phyloP scores from a whole-genome alignment of 1,140 invertebrate species.

The Adelges cooleyi region DNA sequence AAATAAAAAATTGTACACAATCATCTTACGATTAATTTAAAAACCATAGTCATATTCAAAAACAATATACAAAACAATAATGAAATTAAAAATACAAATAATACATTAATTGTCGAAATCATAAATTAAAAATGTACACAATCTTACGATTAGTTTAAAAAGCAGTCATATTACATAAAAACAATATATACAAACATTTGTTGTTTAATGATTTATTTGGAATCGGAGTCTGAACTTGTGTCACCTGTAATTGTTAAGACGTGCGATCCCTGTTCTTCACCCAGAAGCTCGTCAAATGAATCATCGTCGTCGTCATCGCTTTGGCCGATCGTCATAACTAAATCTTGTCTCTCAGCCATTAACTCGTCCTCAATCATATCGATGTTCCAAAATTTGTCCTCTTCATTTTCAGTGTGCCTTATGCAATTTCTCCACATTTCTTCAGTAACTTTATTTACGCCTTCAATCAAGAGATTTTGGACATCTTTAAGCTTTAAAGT shows the following conservation, averaged over 20 bases:
- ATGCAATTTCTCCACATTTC: no score
- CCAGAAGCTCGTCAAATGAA: neutral
- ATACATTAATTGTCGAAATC: neutral
- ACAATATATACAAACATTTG: neutral
- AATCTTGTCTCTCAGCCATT: no score
- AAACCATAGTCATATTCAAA: neutral
- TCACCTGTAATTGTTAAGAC: neutral
- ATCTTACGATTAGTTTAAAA: no score
- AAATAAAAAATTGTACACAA: neutral
- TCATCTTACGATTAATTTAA: neutral
- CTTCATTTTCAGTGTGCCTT: no score
- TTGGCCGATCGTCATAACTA: neutral
- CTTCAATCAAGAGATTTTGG: conserved; percentile 3
- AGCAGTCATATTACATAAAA: no score
- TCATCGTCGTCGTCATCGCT: neutral
- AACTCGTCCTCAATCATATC: no score
- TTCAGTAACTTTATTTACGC: no score
- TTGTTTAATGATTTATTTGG: neutral
- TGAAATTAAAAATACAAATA: neutral
- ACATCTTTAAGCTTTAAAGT: neutral
- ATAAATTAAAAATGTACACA: neutral
- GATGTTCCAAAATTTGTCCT: no score
- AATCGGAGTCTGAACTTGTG: neutral
- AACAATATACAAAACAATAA: neutral
- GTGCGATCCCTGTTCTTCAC: neutral